Conservation (phyloP, 1,140 invertebrate species). For the Drosophila nikananu region DNA sequence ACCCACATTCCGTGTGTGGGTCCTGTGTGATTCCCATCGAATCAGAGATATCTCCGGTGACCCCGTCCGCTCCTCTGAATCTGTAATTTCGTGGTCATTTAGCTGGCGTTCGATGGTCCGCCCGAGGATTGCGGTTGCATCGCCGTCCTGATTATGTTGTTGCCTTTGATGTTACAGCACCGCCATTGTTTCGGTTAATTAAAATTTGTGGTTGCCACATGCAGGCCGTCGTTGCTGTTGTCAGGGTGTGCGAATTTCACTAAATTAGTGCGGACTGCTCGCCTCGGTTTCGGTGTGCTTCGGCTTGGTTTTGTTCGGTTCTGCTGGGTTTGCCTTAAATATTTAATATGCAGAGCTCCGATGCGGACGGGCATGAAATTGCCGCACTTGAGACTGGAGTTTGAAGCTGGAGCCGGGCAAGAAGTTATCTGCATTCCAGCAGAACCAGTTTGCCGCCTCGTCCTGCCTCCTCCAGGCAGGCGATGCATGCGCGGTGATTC, state of each 20-base stretch:
- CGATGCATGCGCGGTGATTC: slow-evolving; percentile 70
- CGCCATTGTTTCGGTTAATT: slow-evolving; percentile 82
- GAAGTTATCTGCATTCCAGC: slow-evolving; percentile 74
- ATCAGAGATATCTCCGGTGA: slow-evolving; percentile 15
- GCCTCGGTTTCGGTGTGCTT: slow-evolving; percentile 10
- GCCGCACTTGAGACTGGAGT: slow-evolving; percentile 55
- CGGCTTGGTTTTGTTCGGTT: slow-evolving; percentile 20
- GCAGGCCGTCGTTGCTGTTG: slow-evolving; percentile 20
- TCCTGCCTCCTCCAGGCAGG: slow-evolving; percentile 9
- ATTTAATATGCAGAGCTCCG: slow-evolving; percentile 74
- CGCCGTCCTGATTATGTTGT: slow-evolving; percentile 61
- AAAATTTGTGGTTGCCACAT: slow-evolving; percentile 76
- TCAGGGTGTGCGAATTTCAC: slow-evolving; percentile 47
- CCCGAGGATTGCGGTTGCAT: slow-evolving; percentile 54
- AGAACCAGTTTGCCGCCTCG: slow-evolving; percentile 54
- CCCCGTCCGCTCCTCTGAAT: slow-evolving; percentile 11
- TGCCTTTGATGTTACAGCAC: slow-evolving; percentile 67
- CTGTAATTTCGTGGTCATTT: slow-evolving; percentile 73
- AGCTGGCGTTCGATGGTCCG: slow-evolving; percentile 38
- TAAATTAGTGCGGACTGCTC: slow-evolving; percentile 61
- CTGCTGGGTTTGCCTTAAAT: slow-evolving; percentile 60
- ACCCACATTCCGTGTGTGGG: background rate
- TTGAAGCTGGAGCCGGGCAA: slow-evolving; percentile 33
- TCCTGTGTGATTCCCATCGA: slow-evolving; percentile 3
- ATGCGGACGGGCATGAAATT: slow-evolving; percentile 61